Percentiles rank a stretch among this genome's conserved stretches.
phyloP scores from a whole-genome alignment of 2,113 vertebrate genomes.

The Pelmatolapia mariae region DNA sequence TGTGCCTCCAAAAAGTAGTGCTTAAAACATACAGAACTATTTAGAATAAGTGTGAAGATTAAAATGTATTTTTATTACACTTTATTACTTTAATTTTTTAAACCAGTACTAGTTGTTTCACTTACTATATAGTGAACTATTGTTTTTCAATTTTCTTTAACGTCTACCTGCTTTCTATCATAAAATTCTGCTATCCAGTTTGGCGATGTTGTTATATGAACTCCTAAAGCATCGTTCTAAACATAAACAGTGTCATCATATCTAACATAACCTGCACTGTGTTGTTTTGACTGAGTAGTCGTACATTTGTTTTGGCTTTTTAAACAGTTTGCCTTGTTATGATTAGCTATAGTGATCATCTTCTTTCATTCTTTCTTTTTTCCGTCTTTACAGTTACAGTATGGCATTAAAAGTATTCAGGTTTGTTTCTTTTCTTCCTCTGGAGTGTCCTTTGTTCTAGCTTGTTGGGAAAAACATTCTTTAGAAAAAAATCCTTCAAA shows the following conservation, averaged over 20 bases:
- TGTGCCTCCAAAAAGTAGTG: background rate
- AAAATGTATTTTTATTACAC: background rate
- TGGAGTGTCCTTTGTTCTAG: background rate
- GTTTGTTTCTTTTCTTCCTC: background rate
- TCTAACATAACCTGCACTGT: background rate
- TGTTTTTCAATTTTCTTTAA: background rate
- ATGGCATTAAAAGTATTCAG: background rate
- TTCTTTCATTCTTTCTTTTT: background rate
- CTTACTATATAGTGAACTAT: background rate
- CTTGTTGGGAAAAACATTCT: background rate
- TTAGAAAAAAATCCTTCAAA: background rate
- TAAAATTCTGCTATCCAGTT: background rate
- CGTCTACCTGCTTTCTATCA: background rate
- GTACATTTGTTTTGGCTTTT: background rate
- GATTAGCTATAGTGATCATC: background rate
- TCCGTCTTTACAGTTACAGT: background rate
- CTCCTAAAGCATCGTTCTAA: background rate
- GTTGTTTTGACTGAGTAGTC: background rate
- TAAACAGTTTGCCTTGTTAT: background rate
- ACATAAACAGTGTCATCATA: background rate
- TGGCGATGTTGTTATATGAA: background rate
- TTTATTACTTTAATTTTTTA: background rate
- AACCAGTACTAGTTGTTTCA: background rate
- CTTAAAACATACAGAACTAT: background rate
- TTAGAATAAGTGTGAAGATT: background rate